Percentiles rank a stretch among this genome's conserved stretches.
Evolutionary conservation across 2,888 invertebrate species (phyloP).

Genomic region (Acholoe squamosa): DNA sequence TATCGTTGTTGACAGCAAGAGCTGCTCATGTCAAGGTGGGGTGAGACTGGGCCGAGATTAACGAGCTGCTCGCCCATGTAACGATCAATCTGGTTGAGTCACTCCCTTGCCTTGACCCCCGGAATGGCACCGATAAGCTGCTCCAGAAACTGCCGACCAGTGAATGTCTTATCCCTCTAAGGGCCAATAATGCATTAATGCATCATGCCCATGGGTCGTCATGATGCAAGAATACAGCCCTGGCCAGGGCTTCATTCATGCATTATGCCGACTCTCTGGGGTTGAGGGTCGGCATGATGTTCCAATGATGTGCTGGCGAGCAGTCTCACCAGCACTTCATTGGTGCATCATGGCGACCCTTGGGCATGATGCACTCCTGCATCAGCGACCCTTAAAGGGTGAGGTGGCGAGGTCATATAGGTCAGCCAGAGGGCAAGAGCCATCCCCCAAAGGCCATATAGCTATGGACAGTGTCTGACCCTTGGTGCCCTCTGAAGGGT

Average conservation of each 20-base stretch:
- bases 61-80: slow-evolving; percentile 49
- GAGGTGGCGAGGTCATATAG: background rate
- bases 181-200: too few relatives aligned
- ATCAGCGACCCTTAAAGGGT: too few relatives aligned
- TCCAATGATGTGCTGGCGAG: too few relatives aligned
- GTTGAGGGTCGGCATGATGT: too few relatives aligned
- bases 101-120: slow-evolving; percentile 22
- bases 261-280: too few relatives aligned
- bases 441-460: background rate
- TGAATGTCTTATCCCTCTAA: background rate
- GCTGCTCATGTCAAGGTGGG: slow-evolving; percentile 22
- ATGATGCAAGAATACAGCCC: too few relatives aligned
- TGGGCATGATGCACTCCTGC: too few relatives aligned
- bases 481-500: too few relatives aligned
- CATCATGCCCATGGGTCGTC: too few relatives aligned
- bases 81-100: slow-evolving; percentile 45
- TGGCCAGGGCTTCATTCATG: too few relatives aligned
- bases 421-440: background rate
- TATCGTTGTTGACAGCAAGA: slow-evolving; percentile 60
- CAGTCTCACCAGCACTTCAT: too few relatives aligned
- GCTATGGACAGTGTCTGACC: background rate
- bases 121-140: background rate
- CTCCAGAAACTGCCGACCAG: background rate
- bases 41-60: slow-evolving; percentile 30
- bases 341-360: too few relatives aligned